phyloP scores from a whole-genome alignment of 2,113 vertebrate genomes.

The Natator depressus region DNA sequence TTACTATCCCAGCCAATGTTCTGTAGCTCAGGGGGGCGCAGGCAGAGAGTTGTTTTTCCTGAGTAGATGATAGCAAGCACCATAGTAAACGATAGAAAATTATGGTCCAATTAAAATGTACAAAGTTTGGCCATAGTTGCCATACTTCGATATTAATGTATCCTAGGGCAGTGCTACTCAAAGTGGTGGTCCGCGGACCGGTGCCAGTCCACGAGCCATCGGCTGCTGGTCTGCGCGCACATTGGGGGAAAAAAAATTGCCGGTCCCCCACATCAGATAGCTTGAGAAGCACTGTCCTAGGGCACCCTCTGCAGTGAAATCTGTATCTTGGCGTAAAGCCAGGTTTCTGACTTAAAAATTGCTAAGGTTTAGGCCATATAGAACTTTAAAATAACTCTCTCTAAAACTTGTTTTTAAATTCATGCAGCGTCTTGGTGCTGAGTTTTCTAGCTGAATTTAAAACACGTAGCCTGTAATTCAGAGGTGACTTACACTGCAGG shows the following conservation, averaged over 20 bases:
- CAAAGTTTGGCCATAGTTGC: not conserved
- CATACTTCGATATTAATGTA: not conserved
- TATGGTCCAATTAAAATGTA: rapidly evolving
- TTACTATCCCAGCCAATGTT: not conserved
- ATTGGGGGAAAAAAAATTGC: no score
- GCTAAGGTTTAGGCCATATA: not conserved
- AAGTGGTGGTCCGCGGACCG: no score
- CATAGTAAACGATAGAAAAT: not conserved
- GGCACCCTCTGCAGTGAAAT: rapidly evolving
- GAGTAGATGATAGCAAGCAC: rapidly evolving
- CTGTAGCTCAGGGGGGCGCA: not conserved
- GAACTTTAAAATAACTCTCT: not conserved
- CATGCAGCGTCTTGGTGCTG: not conserved
- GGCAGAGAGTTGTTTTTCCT: not conserved
- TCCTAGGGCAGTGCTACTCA: not conserved
- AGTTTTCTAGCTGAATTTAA: not conserved
- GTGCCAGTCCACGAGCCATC: no score
- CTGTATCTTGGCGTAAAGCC: not conserved
- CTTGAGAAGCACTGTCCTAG: not conserved
- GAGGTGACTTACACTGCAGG: not conserved
- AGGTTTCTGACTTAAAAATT: not conserved
- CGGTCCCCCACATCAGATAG: no score
- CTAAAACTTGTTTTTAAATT: not conserved
- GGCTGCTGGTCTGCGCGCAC: no score
- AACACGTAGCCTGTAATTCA: not conserved